Evolutionary conservation across 37 sponge, comb jelly and placozoan genomes (phyloP).

Genomic region (Tethya wilhelma): DNA sequence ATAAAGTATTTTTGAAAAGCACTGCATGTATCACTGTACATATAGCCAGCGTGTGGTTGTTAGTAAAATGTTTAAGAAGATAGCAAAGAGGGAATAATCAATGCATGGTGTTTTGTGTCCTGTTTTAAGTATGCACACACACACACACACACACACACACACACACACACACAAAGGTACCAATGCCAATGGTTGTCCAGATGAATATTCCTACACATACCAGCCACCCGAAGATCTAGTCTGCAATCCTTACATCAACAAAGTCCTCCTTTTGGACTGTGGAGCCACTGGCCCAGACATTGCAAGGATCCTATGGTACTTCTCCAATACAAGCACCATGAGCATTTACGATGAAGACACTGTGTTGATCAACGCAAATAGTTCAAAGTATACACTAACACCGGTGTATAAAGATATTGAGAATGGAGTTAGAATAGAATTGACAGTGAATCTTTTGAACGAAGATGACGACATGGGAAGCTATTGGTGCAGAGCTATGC

Average conservation of each 20-base stretch:
- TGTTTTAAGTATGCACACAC: no score
- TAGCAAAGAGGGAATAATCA: no score
- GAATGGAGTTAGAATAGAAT: background rate
- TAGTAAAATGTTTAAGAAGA: no score
- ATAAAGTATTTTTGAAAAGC: no score
- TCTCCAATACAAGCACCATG: slow-evolving; percentile 8
- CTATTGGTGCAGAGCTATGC: slow-evolving; percentile 4
- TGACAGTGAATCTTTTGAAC: background rate
- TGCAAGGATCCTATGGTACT: slow-evolving; percentile 13
- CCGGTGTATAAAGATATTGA: background rate
- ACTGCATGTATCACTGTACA: no score
- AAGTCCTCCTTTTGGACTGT: slow-evolving; percentile 4
- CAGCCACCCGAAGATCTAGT: slow-evolving; percentile 27
- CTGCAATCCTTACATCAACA: slow-evolving; percentile 31
- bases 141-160: no score
- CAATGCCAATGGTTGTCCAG: no score
- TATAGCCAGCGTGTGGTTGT: no score
- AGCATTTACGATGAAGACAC: background rate
- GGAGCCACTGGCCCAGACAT: background rate
- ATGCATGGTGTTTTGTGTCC: no score
- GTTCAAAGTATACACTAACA: background rate
- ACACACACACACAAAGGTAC: no score
- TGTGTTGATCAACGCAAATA: background rate
- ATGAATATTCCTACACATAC: slow-evolving; percentile 6
- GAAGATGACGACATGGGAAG: slow-evolving; percentile 1